Percentiles rank a stretch among this genome's conserved stretches.
Evolutionary conservation across 2,797 vertebrate species (phyloP).

Genomic region (Vireo griseus): DNA sequence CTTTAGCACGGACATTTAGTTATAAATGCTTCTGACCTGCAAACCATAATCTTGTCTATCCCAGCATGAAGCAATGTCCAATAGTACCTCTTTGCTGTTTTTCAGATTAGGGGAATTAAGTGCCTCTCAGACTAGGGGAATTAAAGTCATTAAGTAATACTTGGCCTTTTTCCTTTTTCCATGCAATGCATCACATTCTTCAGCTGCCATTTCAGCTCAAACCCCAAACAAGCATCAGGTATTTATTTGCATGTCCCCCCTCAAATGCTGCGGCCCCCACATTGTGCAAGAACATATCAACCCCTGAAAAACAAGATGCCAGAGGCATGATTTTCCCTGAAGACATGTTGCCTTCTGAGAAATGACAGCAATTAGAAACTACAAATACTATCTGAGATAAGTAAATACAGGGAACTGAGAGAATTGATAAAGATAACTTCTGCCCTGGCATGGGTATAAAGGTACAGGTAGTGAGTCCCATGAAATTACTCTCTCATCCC

Average conservation of each 20-base stretch:
- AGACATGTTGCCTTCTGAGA: neutral
- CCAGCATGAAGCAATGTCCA: neutral
- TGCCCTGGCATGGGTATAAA: neutral
- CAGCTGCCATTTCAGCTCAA: neutral
- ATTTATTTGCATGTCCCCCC: neutral
- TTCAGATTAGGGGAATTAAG: neutral
- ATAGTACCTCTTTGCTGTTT: neutral
- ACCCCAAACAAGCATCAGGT: neutral
- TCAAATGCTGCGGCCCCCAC: neutral
- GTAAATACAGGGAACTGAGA: neutral
- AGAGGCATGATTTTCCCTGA: neutral
- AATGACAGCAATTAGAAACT: neutral
- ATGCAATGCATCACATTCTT: neutral
- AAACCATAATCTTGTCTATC: neutral
- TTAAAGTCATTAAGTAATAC: neutral
- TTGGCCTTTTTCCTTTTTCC: neutral
- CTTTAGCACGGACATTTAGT: neutral
- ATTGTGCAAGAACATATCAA: neutral
- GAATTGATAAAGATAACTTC: neutral
- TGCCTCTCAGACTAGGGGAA: neutral
- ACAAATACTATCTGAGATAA: neutral
- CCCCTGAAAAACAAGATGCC: neutral
- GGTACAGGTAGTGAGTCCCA: neutral
- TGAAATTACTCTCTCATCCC: neutral
- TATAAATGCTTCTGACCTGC: neutral